Conservation (phyloP, 2,888 invertebrate species). For the Zaprionus obscuricornis region DNA sequence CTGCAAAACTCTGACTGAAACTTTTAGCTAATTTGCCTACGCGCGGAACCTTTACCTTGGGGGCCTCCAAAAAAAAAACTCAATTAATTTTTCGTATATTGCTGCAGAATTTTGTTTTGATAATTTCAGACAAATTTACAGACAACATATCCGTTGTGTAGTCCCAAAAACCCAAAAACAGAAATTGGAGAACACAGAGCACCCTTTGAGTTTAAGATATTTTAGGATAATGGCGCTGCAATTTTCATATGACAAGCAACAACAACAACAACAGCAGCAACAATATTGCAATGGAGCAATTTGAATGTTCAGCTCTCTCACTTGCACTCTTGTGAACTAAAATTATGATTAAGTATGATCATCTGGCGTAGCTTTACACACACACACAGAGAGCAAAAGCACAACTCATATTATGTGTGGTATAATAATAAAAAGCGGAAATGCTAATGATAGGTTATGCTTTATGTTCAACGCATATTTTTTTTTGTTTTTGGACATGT, state of each 20-base stretch:
- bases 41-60: constrained; percentile 51
- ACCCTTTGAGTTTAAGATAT: not conserved
- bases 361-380: constrained; percentile 52
- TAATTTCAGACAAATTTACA: constrained; percentile 69
- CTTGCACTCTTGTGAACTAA: constrained; percentile 52
- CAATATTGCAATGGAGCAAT: constrained; percentile 50
- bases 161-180: constrained; percentile 13
- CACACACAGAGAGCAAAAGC: constrained; percentile 24
- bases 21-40: constrained; percentile 74
- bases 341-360: constrained; percentile 82
- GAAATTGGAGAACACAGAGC: not conserved
- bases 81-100: constrained; percentile 69
- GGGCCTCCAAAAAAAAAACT: constrained; percentile 45
- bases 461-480: constrained; percentile 35
- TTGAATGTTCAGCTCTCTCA: constrained; percentile 58
- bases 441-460: constrained; percentile 83
- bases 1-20: not conserved
- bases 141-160: constrained; percentile 74
- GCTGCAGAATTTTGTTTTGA: constrained; percentile 33
- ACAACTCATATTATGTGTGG: constrained; percentile 12
- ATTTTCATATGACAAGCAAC: constrained; percentile 75
- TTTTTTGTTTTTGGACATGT: too few species aligned
- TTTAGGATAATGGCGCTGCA: constrained; percentile 67
- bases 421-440: constrained; percentile 83
- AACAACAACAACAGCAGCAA: constrained; percentile 25